Evolutionary conservation across 2,888 invertebrate species (phyloP), one percentile per base, ranked within the genome.

Genomic region (Macrophya alboannulata): DNA sequence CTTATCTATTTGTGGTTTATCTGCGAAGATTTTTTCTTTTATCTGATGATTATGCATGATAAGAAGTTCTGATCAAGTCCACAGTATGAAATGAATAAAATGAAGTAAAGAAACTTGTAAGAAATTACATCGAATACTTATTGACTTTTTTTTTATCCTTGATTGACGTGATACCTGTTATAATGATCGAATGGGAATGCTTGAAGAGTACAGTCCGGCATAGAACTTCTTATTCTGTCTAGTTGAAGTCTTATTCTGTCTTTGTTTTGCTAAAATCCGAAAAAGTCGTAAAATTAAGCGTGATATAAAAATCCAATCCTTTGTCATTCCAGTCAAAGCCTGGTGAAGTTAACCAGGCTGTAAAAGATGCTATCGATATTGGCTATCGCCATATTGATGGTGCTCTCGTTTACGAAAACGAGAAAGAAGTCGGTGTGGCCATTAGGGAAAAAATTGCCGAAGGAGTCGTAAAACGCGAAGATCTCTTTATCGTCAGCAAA

Each of bases 371-470:
- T 10, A 96, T 98, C 72, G 96, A 96, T 90, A 94, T 95, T 79
- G 98, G 98, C 0, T 98, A 98, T 92, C 95, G 97, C 0, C 97
- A 97, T 92, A 95, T 98, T 86, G 98, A 98, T 93, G 96, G 97
- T 93, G 96, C 96, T 0, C 94, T 94, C 74, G 95, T 96, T 1
- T 98, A 98, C 91, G 96, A 96, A 65, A 97, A 97, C 90, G 97
- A 97, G 92, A 94, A 95, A 88, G 97, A 97, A 93, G 96, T 97
- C 4, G 97, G 97, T 0, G 95, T 94, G 1, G 97, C 96, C 0
- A 94, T 97, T 79, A 94, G 94, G 0, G 95, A 95, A 5, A 97
- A 97, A 91, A 95, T 97, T 43, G 91, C 93, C 0, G 96, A 96
- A 89, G 96, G 97, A 0, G 95, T 95, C 0, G 95, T 97, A 0